Conservation (phyloP, 2,888 invertebrate genomes). For the Rutpela maculata region DNA sequence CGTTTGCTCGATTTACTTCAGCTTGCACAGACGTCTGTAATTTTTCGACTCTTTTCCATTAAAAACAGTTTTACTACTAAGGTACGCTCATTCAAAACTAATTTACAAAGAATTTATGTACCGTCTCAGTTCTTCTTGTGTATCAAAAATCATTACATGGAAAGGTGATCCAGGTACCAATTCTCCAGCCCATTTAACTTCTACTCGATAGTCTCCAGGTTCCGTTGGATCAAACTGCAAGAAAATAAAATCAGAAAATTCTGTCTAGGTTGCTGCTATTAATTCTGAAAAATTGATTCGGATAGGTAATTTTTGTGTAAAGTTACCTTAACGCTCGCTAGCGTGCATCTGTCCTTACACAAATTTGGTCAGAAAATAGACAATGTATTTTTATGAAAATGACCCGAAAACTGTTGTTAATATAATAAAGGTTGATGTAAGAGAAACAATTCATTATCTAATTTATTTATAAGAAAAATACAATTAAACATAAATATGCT, state of each 20-base stretch:
- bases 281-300: no score
- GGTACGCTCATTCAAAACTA: not conserved
- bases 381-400: no score
- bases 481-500: no score
- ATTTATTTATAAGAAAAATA: no score
- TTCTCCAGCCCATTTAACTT: conserved; percentile 98
- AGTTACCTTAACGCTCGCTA: no score
- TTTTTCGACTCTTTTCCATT: not conserved
- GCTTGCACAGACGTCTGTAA: conserved; percentile 1
- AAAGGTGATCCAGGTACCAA: conserved; percentile 99
- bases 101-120: conserved; percentile 75
- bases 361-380: no score
- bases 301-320: no score
- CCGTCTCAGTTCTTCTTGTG: conserved; percentile 93
- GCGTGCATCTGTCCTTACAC: no score
- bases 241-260: conserved; percentile 37
- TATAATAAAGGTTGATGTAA: no score
- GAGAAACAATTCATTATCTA: no score
- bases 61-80: not conserved
- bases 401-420: no score
- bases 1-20: not conserved
- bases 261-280: no score
- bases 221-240: conserved; percentile 96
- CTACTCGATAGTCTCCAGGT: conserved; percentile 98
- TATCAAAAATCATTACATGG: conserved; percentile 99